Base-by-base conservation (phyloP, 2,113 vertebrate species). In the Mustelus asterias region DNA sequence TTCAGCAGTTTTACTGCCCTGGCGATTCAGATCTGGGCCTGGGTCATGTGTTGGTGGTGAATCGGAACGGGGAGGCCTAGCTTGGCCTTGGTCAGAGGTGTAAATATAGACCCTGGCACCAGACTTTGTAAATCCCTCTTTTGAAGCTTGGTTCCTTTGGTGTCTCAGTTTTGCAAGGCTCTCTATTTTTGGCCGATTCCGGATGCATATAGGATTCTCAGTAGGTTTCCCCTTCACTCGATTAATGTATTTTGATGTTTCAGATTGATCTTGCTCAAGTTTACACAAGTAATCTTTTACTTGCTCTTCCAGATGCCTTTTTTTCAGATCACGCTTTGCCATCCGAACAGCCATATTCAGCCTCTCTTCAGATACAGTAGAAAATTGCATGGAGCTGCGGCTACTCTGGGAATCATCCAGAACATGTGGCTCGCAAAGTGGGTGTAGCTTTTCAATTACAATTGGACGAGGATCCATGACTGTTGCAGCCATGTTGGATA, bases 331-430 rank as follows among this genome's bases (percentile, higher is more conserved):
- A 96, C 98, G 97, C 97, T 97, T 98, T 95, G 99, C 99, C 70
- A 99, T 96, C 60, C 97, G 97, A 90, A 99, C 96, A 0, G 99
- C 99, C 60, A 97, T 96, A 96, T 97, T 98, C 72, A 99, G 97
- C 95, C 97, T 98, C 85, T 99, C 98, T 97, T 99, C 98, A 4
- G 99, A 99, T 29, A 99, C 95, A 4, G 97, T 96, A 0, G 98
- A 98, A 97, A 99, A 99, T 26, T 97, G 96, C 69, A 98, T 41
- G 26, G 98, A 98, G 96, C 97, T 97, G 95, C 95, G 96, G 44
- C 96, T n/a, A 80, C 96, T 97, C n/a, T 96, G 96, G 1, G 97
- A 96, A 70, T 97, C 97, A 48, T 72, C 96, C 1, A 96, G 80
- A 3, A 58, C 48, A 8, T 63, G 92, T 67, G 7, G 29, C 48